These are phyloP conservation scores for Ciconia stormi DNA, from an alignment of 2,113 vertebrate genomes.

Conservation along the genomic window DNA sequence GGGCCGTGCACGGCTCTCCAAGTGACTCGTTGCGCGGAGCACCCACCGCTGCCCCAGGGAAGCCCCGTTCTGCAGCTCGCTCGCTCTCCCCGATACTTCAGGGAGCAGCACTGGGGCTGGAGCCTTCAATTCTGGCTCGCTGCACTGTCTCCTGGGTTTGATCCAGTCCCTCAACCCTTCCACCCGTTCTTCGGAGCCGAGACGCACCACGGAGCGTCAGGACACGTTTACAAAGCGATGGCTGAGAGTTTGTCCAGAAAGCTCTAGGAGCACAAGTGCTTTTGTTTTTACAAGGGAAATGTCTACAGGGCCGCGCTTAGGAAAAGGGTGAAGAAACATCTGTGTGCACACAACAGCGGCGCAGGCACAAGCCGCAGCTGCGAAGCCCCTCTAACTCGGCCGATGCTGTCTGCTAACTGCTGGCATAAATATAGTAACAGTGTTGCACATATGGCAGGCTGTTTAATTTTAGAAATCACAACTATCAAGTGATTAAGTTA, in stretches of 20 bases:
- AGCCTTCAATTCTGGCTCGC: not conserved
- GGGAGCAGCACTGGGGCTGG: not conserved
- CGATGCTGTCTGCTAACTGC: conserved; percentile 18
- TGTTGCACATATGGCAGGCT: conserved; percentile 54
- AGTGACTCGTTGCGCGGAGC: not conserved
- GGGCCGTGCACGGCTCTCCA: fast-evolving
- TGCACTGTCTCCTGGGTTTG: not conserved
- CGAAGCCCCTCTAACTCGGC: not conserved
- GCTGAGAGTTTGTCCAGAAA: not conserved
- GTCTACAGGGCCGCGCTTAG: not conserved
- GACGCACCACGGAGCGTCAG: not conserved
- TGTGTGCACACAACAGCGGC: not conserved
- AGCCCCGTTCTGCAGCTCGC: not conserved
- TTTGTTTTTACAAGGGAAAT: not conserved
- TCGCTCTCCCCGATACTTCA: not conserved
- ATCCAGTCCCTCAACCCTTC: not conserved
- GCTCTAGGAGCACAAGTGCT: not conserved
- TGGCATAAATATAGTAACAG: conserved; percentile 56
- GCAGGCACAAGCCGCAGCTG: conserved; percentile 8
- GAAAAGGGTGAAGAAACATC: not conserved
- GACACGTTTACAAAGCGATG: not conserved
- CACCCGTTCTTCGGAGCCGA: not conserved
- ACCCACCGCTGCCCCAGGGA: not conserved
- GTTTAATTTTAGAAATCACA: conserved; percentile 74
- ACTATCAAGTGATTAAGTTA: conserved; percentile 61